phyloP scores from a whole-genome alignment of 1,140 invertebrate genomes.

The Eurytemora carolleeae region DNA sequence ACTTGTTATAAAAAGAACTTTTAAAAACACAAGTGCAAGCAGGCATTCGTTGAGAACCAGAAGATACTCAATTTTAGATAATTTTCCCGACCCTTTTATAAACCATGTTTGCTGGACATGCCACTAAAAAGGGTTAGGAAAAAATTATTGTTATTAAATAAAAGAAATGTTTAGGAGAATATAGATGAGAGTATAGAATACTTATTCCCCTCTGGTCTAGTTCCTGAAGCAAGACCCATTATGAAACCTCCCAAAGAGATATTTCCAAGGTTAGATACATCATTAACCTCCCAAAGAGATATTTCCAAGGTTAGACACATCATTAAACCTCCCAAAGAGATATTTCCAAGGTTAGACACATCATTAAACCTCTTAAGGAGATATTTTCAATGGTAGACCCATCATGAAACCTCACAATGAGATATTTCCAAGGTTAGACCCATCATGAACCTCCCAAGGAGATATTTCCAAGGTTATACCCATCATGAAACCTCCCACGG shows the following conservation, averaged over 20 bases:
- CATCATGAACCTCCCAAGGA: too few relatives aligned
- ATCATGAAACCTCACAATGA: constrained; percentile 64
- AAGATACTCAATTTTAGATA: not conserved
- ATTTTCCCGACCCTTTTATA: not conserved
- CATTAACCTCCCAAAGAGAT: too few relatives aligned
- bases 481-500: too few relatives aligned
- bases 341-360: constrained; percentile 43
- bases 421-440: constrained; percentile 52
- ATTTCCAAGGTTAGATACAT: constrained; percentile 37
- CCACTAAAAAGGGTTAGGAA: too few relatives aligned
- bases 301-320: constrained; percentile 54
- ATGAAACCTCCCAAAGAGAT: constrained; percentile 68
- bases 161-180: constrained; percentile 17
- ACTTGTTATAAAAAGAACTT: not conserved
- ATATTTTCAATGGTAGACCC: constrained; percentile 55
- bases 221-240: constrained; percentile 52
- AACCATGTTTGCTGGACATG: too few relatives aligned
- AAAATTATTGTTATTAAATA: too few relatives aligned
- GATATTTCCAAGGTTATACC: too few relatives aligned
- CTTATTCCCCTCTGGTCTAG: constrained; percentile 72
- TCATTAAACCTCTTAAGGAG: too few relatives aligned
- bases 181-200: constrained; percentile 64
- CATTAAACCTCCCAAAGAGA: constrained; percentile 62
- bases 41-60: not conserved
- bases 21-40: not conserved